Conservation (phyloP, 35 echinoderm and acorn worm species). For the Apostichopus japonicus region DNA sequence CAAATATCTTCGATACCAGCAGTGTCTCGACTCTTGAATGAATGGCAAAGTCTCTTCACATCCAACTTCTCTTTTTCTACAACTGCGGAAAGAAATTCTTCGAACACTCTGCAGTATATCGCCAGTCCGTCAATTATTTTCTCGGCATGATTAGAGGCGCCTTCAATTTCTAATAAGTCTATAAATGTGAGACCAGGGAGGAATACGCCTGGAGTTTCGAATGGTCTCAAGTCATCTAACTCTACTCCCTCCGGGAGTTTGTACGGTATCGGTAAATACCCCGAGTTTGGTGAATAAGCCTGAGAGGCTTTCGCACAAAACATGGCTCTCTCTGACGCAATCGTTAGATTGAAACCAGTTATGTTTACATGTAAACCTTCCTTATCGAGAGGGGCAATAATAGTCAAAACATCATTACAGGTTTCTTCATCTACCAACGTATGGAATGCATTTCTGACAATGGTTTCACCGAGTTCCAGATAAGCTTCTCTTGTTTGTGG, state of each 20-base stretch:
- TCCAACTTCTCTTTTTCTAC: neutral
- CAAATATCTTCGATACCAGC: neutral
- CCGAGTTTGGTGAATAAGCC: neutral
- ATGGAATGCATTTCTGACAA: neutral
- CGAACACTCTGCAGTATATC: constrained; percentile 29
- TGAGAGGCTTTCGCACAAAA: neutral
- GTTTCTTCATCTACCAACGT: neutral
- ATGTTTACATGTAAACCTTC: neutral
- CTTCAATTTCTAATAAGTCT: constrained; percentile 4
- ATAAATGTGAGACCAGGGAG: constrained; percentile 32
- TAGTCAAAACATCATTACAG: neutral
- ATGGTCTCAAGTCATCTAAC: neutral
- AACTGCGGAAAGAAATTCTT: neutral
- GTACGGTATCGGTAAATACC: constrained; percentile 4
- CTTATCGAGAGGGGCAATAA: constrained; percentile 32
- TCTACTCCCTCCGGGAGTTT: neutral
- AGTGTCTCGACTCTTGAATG: neutral
- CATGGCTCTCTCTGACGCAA: neutral
- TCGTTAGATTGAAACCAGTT: constrained; percentile 8
- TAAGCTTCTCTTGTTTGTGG: constrained; percentile 15
- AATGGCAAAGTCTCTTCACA: neutral
- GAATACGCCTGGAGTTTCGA: constrained; percentile 12
- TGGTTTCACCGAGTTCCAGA: neutral
- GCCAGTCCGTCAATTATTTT: constrained; percentile 24
- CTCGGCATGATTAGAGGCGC: neutral